A percentile compares a stretch with the other conserved stretches of the same genome.
Evolutionary conservation across 1,140 invertebrate genomes (phyloP).

Genomic region (Nasonia giraulti): DNA sequence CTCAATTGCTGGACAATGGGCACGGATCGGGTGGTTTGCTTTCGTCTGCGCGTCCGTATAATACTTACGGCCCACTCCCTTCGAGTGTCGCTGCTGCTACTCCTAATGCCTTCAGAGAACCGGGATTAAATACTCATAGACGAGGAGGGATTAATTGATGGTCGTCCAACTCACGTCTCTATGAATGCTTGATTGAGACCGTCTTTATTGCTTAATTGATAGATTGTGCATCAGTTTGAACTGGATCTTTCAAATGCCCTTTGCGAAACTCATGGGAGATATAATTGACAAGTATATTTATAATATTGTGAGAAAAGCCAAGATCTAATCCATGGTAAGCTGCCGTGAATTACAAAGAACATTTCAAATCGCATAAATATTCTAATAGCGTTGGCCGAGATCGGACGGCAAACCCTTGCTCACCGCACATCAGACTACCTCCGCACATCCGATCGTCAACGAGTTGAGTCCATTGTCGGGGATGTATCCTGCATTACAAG

Average conservation of each 20-base stretch:
- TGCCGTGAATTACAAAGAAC: too few species aligned
- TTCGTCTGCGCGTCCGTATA: neutral
- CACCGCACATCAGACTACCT: too few species aligned
- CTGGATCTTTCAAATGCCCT: neutral
- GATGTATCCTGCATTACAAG: slow-evolving; percentile 33
- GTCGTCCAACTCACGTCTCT: neutral
- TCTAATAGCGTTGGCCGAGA: neutral
- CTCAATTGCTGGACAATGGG: slow-evolving; percentile 44
- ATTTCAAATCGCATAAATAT: neutral
- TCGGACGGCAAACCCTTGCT: neutral
- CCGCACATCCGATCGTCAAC: neutral
- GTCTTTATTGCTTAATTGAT: neutral
- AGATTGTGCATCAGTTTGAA: neutral
- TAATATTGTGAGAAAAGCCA: too few species aligned
- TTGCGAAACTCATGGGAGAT: neutral
- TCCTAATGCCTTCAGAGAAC: neutral
- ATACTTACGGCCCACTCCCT: neutral
- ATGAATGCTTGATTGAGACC: neutral
- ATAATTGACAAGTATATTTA: too few species aligned
- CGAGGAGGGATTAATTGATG: neutral
- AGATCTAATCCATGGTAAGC: too few species aligned
- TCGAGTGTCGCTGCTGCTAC: neutral
- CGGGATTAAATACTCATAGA: neutral
- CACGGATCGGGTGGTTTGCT: slow-evolving; percentile 1
- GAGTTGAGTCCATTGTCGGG: neutral